These are phyloP conservation scores for Heloderma charlesbogerti DNA, from an alignment of 2,113 vertebrate genomes.

Conservation along the genomic window DNA sequence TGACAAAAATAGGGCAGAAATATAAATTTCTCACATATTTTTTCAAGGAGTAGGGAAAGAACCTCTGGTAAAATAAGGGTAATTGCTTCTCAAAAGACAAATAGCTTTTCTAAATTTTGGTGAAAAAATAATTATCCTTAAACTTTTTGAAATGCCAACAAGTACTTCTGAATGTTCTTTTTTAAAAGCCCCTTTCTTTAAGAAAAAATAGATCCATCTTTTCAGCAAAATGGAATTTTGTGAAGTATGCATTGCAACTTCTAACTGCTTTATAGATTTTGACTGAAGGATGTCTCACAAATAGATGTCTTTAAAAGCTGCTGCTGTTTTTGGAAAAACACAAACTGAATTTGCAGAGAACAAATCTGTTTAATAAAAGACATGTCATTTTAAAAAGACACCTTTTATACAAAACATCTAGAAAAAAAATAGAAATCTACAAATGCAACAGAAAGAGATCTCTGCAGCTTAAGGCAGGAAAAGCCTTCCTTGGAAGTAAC, in stretches of 20 bases:
- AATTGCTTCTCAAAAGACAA: neutral
- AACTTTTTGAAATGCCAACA: neutral
- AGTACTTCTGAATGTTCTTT: neutral
- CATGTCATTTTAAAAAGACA: conserved; percentile 34
- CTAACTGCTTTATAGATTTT: neutral
- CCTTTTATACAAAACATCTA: neutral
- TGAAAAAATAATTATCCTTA: neutral
- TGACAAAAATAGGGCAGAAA: neutral
- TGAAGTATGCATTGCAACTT: neutral
- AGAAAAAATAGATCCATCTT: neutral
- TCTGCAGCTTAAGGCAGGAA: conserved; percentile 7
- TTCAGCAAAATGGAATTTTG: neutral
- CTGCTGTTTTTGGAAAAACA: neutral
- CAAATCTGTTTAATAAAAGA: conserved; percentile 36
- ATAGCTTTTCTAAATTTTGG: neutral
- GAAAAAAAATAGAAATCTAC: conserved; percentile 27
- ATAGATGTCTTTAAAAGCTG: neutral
- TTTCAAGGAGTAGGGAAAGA: neutral
- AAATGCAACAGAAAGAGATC: conserved; percentile 32
- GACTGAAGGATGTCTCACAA: neutral
- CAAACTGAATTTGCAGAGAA: conserved; percentile 17
- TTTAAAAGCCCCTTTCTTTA: neutral
- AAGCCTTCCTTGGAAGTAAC: neutral
- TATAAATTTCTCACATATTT: neutral
- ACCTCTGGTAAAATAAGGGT: neutral